These are phyloP conservation scores for Acromyrmex heyeri DNA, from an alignment of 1,140 invertebrate genomes.

Conservation along the genomic window DNA sequence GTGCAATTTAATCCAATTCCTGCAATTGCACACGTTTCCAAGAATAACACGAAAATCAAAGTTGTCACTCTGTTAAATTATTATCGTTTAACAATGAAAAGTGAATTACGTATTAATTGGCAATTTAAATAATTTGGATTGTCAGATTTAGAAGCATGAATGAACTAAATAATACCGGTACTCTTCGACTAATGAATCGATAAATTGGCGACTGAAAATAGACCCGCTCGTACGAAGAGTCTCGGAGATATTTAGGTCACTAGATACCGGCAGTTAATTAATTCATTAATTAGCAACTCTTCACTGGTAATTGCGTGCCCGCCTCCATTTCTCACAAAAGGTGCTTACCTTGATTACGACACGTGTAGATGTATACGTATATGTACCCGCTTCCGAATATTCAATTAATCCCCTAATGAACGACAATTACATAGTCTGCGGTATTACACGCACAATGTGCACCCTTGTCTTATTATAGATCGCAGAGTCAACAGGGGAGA, in stretches of 20 bases:
- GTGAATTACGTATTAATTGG: too few relatives aligned
- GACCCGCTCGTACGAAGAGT: not conserved
- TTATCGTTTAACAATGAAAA: not conserved
- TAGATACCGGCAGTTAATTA: slow-evolving; percentile 28
- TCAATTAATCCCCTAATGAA: slow-evolving; percentile 30
- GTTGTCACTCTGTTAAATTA: not conserved
- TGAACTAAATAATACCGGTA: not conserved
- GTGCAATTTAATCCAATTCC: slow-evolving; percentile 48
- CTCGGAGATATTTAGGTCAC: slow-evolving; percentile 26
- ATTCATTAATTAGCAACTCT: slow-evolving; percentile 39
- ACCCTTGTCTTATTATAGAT: not conserved
- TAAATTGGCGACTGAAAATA: not conserved
- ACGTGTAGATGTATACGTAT: not conserved
- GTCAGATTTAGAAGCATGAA: not conserved
- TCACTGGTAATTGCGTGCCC: slow-evolving; percentile 26
- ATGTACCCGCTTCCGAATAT: not conserved
- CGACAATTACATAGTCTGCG: not conserved
- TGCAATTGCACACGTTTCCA: slow-evolving; percentile 50
- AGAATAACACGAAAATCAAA: slow-evolving; percentile 29
- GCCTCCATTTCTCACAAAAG: slow-evolving; percentile 31
- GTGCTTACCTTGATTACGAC: slow-evolving; percentile 13
- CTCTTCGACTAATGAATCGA: not conserved
- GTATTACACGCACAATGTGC: not conserved
- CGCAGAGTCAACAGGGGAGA: not conserved
- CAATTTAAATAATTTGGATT: not conserved